Conservation (phyloP, 1,140 invertebrate genomes). For the Microplitis mediator region DNA sequence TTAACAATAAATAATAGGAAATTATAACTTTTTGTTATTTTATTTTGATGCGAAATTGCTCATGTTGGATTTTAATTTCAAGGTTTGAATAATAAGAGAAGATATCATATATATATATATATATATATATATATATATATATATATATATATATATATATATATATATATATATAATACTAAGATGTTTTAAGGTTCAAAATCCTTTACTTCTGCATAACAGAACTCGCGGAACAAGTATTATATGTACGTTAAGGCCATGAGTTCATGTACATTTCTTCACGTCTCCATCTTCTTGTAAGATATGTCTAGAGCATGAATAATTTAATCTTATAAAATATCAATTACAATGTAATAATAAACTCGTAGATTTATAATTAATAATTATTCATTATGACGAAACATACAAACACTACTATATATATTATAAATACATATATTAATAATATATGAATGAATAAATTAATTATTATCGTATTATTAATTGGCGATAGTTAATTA, state of each 20-base stretch:
- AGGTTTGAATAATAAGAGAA: background rate
- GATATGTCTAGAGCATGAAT: slow-evolving; percentile 8
- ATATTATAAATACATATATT: too few relatives aligned
- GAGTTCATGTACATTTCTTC: slow-evolving; percentile 16
- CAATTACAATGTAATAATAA: background rate
- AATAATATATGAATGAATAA: too few relatives aligned
- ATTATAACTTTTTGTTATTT: background rate
- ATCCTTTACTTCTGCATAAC: slow-evolving; percentile 2
- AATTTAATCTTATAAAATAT: slow-evolving; percentile 5
- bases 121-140: too few relatives aligned
- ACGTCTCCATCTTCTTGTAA: slow-evolving; percentile 8
- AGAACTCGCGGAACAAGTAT: slow-evolving; percentile 6
- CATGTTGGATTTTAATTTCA: background rate
- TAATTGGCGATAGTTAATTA: too few relatives aligned
- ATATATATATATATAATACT: background rate
- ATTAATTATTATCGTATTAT: too few relatives aligned
- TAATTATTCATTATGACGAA: background rate
- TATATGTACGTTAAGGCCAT: background rate
- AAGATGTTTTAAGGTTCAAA: slow-evolving; percentile 15
- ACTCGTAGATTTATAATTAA: background rate
- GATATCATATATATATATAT: background rate
- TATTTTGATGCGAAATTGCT: background rate
- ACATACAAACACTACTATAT: too few relatives aligned
- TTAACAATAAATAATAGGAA: background rate
- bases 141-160: too few relatives aligned